Percentiles rank a stretch among this genome's conserved stretches.
Evolutionary conservation across 2,888 invertebrate genomes (phyloP).

Genomic region (Dryocosmus kuriphilus): DNA sequence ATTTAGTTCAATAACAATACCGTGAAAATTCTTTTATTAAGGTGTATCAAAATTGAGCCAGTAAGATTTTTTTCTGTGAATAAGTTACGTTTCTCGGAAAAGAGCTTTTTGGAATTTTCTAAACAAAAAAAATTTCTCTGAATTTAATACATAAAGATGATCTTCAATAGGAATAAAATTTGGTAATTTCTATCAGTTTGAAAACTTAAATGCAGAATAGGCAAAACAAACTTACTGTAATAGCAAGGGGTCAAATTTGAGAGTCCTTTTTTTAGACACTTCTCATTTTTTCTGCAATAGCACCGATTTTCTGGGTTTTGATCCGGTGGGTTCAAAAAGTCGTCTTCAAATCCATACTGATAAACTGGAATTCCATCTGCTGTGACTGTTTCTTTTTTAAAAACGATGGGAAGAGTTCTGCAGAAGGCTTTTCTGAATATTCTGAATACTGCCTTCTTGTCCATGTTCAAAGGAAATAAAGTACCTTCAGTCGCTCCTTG

Average conservation of each 20-base stretch:
- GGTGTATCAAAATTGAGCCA: no score
- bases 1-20: no score
- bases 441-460: conserved; percentile 79
- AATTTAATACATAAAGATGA: neutral
- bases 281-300: conserved; percentile 79
- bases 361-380: conserved; percentile 81
- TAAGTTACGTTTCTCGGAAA: no score
- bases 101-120: no score
- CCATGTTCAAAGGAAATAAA: conserved; percentile 83
- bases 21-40: no score
- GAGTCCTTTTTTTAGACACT: conserved; percentile 81
- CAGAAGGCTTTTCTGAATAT: conserved; percentile 89
- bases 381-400: conserved; percentile 69
- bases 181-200: neutral
- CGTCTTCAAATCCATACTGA: conserved; percentile 81
- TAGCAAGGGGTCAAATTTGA: conserved; percentile 86
- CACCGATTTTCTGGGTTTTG: conserved; percentile 83
- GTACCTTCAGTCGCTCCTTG: conserved; percentile 86
- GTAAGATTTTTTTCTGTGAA: no score
- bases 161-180: neutral
- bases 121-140: no score
- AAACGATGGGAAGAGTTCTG: conserved; percentile 82
- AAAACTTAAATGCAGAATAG: neutral
- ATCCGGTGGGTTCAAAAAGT: conserved; percentile 80
- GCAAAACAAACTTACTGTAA: conserved; percentile 80